phyloP scores from a whole-genome alignment of 2,113 vertebrate genomes.

The Phyllostomus hastatus region DNA sequence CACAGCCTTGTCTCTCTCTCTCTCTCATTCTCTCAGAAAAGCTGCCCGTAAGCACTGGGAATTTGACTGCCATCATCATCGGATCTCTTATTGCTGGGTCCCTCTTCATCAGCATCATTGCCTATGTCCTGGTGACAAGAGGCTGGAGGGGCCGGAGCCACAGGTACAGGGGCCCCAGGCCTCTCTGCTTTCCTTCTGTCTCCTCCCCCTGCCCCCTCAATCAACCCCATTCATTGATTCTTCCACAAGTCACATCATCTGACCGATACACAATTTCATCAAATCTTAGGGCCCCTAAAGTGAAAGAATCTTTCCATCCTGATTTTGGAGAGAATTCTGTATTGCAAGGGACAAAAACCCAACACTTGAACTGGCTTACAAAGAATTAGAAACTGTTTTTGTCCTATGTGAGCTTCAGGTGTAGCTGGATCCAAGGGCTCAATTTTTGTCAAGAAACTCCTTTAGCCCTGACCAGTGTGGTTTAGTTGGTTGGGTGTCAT shows the following conservation, averaged over 20 bases:
- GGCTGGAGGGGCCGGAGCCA: not conserved
- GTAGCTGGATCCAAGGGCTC: not conserved
- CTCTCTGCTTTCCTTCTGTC: not conserved
- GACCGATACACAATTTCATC: not conserved
- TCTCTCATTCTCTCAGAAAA: not conserved
- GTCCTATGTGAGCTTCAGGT: not conserved
- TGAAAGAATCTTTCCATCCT: not conserved
- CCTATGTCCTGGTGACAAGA: constrained; percentile 42
- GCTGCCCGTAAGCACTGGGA: not conserved
- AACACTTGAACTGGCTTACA: not conserved
- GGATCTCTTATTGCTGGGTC: not conserved
- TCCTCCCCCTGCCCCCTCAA: not conserved
- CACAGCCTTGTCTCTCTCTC: not conserved
- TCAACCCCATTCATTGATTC: not conserved
- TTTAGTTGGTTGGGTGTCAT: too few relatives aligned
- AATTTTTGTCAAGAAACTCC: not conserved
- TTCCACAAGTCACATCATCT: not conserved
- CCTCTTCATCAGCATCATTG: not conserved
- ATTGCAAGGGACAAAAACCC: not conserved
- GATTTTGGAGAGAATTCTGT: not conserved
- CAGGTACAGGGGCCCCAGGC: constrained; percentile 12
- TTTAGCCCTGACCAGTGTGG: not conserved
- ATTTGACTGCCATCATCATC: not conserved
- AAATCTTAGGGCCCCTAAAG: not conserved
- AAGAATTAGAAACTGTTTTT: not conserved